Base-by-base conservation (phyloP, 1,140 invertebrate genomes). In the Achroia grisella region DNA sequence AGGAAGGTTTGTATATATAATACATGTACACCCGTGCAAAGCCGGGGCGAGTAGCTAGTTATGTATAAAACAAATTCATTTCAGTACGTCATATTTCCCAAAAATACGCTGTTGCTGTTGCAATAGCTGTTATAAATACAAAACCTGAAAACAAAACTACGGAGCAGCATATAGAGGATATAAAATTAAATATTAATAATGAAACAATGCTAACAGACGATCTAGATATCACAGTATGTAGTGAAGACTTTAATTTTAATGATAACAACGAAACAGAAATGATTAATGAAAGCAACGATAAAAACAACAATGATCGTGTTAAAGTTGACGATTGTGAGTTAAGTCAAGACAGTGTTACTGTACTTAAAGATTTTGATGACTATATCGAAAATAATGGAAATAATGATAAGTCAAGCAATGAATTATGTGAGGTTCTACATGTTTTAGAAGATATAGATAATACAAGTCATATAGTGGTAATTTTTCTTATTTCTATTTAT, bases 161-260 rank as follows among this genome's bases (percentile, higher is more conserved):
- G n/a, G 47, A 57, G 15, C 33, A 55, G 10, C 67, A 71, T 48
- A 43, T 77, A 40, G 33, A 57, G 23, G 5, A 54, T 6, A 29
- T 77, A 44, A 60, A 48, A 62, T 52, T 50, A n/a, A 66, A 63
- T 48, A 39, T 64, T 1, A 44, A 43, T 10, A 35, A 32, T 27
- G 35, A 64, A 31, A 39, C 30, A 32, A 37, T 51, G 13, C 41
- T 23, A 23, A 23, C 52, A 12, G 41, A 54, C 27, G 39, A 57
- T 47, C n/a, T 47, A 48, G 14, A 66, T 11, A 27, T 56, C 6
- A 56, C 36, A 2, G 35, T 71, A 34, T 58, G 56, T 11, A 67
- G 67, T 14, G 69, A 68, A 23, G 71, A 77, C 52, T 74, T 72
- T 31, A 39, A 56, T 28, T 36, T 66, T 23, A 44, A 52, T 12